Conservation (phyloP, 2,113 vertebrate species). For the Calyptommatus sinebrachiatus region DNA sequence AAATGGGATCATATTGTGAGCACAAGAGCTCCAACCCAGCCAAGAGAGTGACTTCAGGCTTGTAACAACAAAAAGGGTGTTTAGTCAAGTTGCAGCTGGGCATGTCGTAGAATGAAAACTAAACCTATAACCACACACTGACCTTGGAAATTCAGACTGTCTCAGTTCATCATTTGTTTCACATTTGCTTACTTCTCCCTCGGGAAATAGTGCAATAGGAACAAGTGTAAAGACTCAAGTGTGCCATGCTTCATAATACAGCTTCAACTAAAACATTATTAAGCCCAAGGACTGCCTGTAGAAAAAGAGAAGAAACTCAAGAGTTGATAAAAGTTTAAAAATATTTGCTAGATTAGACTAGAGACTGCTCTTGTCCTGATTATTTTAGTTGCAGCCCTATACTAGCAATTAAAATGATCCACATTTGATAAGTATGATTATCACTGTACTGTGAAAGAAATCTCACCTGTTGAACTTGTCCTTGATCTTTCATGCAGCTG, state of each 20-base stretch:
- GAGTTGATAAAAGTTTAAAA: too few species aligned
- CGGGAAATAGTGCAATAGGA: not conserved
- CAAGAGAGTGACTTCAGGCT: not conserved
- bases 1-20: not conserved
- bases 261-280: not conserved
- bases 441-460: not conserved
- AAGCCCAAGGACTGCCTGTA: not conserved
- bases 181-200: not conserved
- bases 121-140: not conserved
- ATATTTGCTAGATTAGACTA: not conserved
- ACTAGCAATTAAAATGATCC: too few species aligned
- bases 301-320: not conserved
- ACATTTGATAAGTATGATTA: not conserved
- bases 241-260: not conserved
- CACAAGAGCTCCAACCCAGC: not conserved
- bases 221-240: not conserved
- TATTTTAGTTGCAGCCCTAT: not conserved
- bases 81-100: constrained; percentile 2
- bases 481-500: not conserved
- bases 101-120: constrained; percentile 4
- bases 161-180: constrained; percentile 6
- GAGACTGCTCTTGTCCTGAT: not conserved
- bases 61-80: not conserved
- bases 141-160: not conserved
- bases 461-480: constrained; percentile 7